Evolutionary conservation across 2,888 invertebrate genomes (phyloP), one percentile per base, ranked within the genome.

Genomic region (Ochropleura plecta): DNA sequence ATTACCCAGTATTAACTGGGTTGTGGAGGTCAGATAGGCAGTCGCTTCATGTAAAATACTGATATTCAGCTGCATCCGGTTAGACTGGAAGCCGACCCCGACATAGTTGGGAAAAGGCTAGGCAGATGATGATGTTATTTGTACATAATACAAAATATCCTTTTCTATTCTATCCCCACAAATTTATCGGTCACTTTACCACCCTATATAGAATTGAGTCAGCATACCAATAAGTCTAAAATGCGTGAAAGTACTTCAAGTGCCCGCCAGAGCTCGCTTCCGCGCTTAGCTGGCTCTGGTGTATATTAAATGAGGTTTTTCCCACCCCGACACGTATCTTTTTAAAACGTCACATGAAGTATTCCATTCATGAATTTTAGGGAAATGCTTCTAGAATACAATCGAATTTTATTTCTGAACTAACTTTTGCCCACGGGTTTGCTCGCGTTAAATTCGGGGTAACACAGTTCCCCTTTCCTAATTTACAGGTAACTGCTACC

Each of bases 231-330:
- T 87, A 81, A 80, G 73, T 86, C 80, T 90, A 90, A 91, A 92
- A 91, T 92, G 91, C 90, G 90, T 89, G 89, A 91, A 92, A 90
- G 88, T 88, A 88, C 82, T 84, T 76, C 78, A 83, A 67, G 78
- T 81, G 70, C 66, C 59, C 75, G 72, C 30, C 69, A 65, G 74
- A 82, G 84, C 79, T 79, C 85, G 88, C 88, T 93, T 91, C 91
- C 93, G 86, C 89, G 90, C 91, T 94, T 93, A 94, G 86, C 86
- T 82, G 83, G 79, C 90, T 87, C 92, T 93, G 90, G 91, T 94
- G 94, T 94, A 94, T 94, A 92, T 91, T 89, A 94, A 94, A 95
- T 94, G 93, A 94, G 93, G 93, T 91, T 93, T 93, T 94, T 93
- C 94, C 93, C 88, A 84, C 87, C 89, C 89, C 84, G 79, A 81